Percentiles rank a stretch among this genome's conserved stretches.
These are phyloP conservation scores for Petrophora chlorosata DNA, from an alignment of 2,888 invertebrate genomes.

Conservation along the genomic window DNA sequence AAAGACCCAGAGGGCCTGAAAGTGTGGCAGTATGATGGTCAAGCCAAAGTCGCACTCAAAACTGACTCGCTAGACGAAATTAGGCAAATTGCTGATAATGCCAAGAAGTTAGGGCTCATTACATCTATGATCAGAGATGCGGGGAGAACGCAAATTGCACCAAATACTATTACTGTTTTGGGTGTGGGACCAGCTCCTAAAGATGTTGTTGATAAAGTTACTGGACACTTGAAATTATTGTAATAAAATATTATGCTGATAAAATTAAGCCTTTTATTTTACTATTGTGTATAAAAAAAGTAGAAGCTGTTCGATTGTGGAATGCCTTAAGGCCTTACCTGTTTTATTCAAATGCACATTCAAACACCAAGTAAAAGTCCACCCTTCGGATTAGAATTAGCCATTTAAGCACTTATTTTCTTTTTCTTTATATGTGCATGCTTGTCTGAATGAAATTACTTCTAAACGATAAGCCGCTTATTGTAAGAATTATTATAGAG, in stretches of 20 bases:
- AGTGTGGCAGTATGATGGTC: conserved; percentile 87
- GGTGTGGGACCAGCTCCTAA: conserved; percentile 96
- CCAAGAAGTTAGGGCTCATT: conserved; percentile 87
- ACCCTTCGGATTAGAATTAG: too few relatives aligned
- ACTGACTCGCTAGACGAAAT: conserved; percentile 90
- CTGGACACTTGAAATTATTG: conserved; percentile 94
- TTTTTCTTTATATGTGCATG: too few relatives aligned
- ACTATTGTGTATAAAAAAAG: background rate
- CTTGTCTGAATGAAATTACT: too few relatives aligned
- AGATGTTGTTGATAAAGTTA: conserved; percentile 90
- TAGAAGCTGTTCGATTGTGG: background rate
- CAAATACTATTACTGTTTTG: conserved; percentile 94
- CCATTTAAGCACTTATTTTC: too few relatives aligned
- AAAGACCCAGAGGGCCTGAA: conserved; percentile 84
- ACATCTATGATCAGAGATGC: conserved; percentile 93
- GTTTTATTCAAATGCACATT: too few relatives aligned
- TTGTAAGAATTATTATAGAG: too few relatives aligned
- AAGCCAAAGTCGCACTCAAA: conserved; percentile 94
- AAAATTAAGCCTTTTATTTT: too few relatives aligned
- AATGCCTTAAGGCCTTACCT: too few relatives aligned
- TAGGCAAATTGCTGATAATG: conserved; percentile 86
- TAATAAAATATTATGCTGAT: conserved; percentile 78
- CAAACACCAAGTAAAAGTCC: too few relatives aligned
- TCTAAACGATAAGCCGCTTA: too few relatives aligned
- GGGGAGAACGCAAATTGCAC: conserved; percentile 95